A percentile compares a stretch with the other conserved stretches of the same genome.
phyloP scores from a whole-genome alignment of 2,797 vertebrate genomes.

The Mus minutoides region DNA sequence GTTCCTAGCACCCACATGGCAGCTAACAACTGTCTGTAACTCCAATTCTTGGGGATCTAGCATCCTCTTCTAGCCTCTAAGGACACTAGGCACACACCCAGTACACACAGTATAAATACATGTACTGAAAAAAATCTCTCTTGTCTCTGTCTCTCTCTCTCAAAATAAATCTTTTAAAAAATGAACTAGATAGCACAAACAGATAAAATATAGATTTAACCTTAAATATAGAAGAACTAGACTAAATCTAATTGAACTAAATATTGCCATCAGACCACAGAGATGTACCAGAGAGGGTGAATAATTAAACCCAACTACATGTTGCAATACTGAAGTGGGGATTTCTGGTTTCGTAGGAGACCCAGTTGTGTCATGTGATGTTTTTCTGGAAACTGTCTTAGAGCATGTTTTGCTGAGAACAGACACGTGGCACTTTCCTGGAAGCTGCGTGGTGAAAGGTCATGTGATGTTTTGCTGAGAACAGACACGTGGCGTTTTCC shows the following conservation, averaged over 20 bases:
- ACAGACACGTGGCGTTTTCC: no score
- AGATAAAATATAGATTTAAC: constrained; percentile 16
- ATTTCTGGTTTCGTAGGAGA: no score
- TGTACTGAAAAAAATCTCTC: not conserved
- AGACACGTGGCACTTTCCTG: no score
- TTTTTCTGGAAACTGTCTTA: no score
- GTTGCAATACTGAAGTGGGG: not conserved
- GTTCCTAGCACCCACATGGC: not conserved
- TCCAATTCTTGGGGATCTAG: not conserved
- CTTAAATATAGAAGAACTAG: constrained; percentile 1
- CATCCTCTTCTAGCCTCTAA: not conserved
- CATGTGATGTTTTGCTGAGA: no score
- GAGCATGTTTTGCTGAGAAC: no score
- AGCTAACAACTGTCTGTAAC: not conserved
- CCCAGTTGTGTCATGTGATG: no score
- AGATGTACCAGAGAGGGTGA: not conserved
- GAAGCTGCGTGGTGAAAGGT: no score
- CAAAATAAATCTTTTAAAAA: not conserved
- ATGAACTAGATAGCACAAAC: constrained; percentile 5
- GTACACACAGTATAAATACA: not conserved
- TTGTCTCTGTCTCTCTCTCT: no score
- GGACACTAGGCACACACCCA: not conserved
- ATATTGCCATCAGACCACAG: constrained; percentile 22
- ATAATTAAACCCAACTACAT: not conserved
- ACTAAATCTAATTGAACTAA: constrained; percentile 22